Base-by-base conservation (phyloP, 2,888 invertebrate species). In the Caenorhabditis sinica region DNA sequence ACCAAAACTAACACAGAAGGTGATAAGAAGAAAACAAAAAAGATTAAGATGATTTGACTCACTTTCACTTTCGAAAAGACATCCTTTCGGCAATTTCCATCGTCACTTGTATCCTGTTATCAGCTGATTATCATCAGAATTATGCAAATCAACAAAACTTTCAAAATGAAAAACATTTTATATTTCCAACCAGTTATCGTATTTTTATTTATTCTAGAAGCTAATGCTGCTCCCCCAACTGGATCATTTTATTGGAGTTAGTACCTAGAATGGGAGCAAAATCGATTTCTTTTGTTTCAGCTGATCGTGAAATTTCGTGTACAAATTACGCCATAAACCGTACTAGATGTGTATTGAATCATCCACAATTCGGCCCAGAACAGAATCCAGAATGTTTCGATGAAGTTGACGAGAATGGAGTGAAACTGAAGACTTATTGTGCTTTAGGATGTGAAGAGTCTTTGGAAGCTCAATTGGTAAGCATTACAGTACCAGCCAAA, bases 351-450 rank as follows among this genome's bases (percentile, higher is more conserved):
- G 79, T 87, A 0, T 49, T 90, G 36, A 73, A 88, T 60, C 76
- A 89, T 53, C 88, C 89, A 15, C 86, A 89, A n/a, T 66, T 87
- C 28, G 77, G 85, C 11, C 85, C 89, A n/a, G 90, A 90, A 61
- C 86, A 85, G 76, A 90, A 90, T 85, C 90, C 90, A 11, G 90
- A 90, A 63, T 90, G 90, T 83, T 90, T 90, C 71, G 89, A 90
- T 33, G 90, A 90, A 51, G 33, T 87, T 17, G 85, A 88, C 68
- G 74, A 83, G 61, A 89, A 89, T 86, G 73, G 84, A 56, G 87
- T 82, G 25, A 66, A 77, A 51, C 82, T 86, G n/a, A 85, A 88
- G 8, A 86, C 87, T 23, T 90, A 88, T 71, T 90, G 90, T 68
- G 86, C 89, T 13, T 77, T 90, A 45, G 87, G 89, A 58, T 90